A percentile compares a stretch with the other conserved stretches of the same genome.
Evolutionary conservation across 2,888 invertebrate species (phyloP).

Genomic region (Siphonodentalium dalli): DNA sequence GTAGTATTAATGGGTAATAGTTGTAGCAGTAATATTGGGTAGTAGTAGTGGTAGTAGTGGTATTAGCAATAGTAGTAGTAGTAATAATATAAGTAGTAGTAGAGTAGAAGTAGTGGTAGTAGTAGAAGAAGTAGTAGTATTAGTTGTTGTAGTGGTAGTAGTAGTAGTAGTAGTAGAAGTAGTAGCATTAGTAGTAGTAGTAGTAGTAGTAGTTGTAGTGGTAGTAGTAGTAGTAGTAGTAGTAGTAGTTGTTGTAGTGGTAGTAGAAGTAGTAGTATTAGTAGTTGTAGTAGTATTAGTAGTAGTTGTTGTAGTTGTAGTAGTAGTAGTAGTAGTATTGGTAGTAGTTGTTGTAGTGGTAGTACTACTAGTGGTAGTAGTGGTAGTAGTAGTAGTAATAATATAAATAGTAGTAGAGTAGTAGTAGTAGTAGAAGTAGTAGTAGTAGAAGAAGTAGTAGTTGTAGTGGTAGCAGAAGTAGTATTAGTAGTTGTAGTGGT

Average conservation of each 20-base stretch:
- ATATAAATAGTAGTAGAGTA: slow-evolving; percentile 8
- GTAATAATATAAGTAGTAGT: too few relatives aligned
- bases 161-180: slow-evolving; percentile 10
- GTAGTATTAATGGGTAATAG: too few relatives aligned
- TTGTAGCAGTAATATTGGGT: too few relatives aligned
- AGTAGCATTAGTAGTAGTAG: slow-evolving; percentile 5
- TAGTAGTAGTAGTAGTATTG: slow-evolving; percentile 19
- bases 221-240: slow-evolving; percentile 10
- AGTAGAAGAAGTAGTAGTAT: too few relatives aligned
- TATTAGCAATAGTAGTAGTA: too few relatives aligned
- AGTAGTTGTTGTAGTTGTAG: neutral
- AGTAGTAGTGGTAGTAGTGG: too few relatives aligned
- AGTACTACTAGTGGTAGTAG: slow-evolving; percentile 14
- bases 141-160: slow-evolving; percentile 8
- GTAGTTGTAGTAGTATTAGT: slow-evolving; percentile 2
- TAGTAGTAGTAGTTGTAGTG: slow-evolving; percentile 3
- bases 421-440: slow-evolving; percentile 9
- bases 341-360: slow-evolving; percentile 17
- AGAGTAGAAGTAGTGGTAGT: too few relatives aligned
- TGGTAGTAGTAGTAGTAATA: too few relatives aligned
- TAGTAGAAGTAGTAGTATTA: slow-evolving; percentile 9
- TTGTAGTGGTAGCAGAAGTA: slow-evolving; percentile 1
- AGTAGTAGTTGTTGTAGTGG: slow-evolving; percentile 10
- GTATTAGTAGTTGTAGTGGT: slow-evolving; percentile 7
- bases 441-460: slow-evolving; percentile 7